Base-by-base conservation (phyloP, 2,888 invertebrate species). In the Tetramorium bicarinatum region DNA sequence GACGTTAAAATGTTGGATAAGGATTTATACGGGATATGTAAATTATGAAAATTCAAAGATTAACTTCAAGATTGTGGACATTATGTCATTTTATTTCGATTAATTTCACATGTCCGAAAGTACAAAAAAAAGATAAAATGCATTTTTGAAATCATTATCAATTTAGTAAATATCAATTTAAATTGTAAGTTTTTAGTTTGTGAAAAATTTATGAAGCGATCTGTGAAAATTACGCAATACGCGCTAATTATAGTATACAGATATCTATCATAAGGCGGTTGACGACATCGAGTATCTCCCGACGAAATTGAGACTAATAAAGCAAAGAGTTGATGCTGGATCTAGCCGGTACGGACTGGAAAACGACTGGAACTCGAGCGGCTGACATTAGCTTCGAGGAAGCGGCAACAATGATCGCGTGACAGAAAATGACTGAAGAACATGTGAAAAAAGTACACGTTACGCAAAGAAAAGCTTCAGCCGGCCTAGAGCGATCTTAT, bases 271-370 rank as follows among this genome's bases (percentile, higher is more conserved):
- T 34, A 79, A 18, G 38, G 29, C 64, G 21, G 75, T 64, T 80
- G 80, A 49, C 47, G 74, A 56, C 52, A 62, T 29, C 41, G 25
- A 25, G 13, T 72, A 44, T 66, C 79, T 41, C 79, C 41, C 47
- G 47, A 56, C 56, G 25, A 72, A 83, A 79, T 83, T 83, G 38
- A 83, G 62, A 83, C 47, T 83, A 83, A 79, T 79, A 71, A 79
- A 64, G 15, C 79, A 29, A 47, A 13, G 54, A 83, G 49, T 34
- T 54, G n/a, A 59, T 15, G 21, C 83, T 69, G 61, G 83, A 56
- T 77, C 77, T 67, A 80, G 61, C 67, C 34, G 25, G 67, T 79
- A 41, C 49, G n/a, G n/a, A 83, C 74, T 66, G 83, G 74, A 54
- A 82, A 82, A 66, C 34, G 44, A 18, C n/a, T 54, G 49, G 49